A percentile compares a stretch with the other conserved stretches of the same genome.
phyloP scores from a whole-genome alignment of 2,113 vertebrate genomes.

The Lampris incognitus region DNA sequence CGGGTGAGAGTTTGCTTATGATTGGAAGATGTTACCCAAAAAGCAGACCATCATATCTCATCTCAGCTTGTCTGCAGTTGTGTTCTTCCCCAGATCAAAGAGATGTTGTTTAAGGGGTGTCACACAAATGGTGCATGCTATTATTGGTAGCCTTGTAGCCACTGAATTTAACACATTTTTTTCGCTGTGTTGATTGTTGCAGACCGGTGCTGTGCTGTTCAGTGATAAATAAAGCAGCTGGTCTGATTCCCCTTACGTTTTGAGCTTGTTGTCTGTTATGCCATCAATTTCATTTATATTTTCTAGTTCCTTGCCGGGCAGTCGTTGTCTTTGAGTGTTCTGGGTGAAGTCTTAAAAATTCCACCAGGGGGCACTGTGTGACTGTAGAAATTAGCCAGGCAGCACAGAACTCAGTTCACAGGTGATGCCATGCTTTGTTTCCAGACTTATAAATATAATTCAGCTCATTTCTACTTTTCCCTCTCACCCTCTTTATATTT shows the following conservation, averaged over 20 bases:
- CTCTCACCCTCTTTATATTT: too few relatives aligned
- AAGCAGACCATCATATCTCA: conserved; percentile 3
- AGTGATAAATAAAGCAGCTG: conserved; percentile 12
- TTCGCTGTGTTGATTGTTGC: neutral
- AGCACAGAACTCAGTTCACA: neutral
- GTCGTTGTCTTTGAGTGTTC: neutral
- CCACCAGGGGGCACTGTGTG: conserved; percentile 74
- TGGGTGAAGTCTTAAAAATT: neutral
- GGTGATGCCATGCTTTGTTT: neutral
- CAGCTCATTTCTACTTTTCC: neutral
- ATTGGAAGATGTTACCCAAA: conserved; percentile 12
- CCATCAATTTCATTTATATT: neutral
- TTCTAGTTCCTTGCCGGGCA: too few relatives aligned
- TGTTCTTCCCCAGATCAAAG: neutral
- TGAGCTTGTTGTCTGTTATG: conserved; percentile 2
- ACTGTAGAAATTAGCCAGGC: conserved; percentile 25
- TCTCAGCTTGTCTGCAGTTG: neutral
- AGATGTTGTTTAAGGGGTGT: too few relatives aligned
- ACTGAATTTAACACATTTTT: too few relatives aligned
- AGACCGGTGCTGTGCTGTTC: neutral
- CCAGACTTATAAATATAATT: neutral
- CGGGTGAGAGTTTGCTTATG: neutral
- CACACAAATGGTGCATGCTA: too few relatives aligned
- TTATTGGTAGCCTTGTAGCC: too few relatives aligned
- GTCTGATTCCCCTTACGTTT: conserved; percentile 36